A percentile compares a stretch with the other conserved stretches of the same genome.
These are phyloP conservation scores for Sipha maydis DNA, from an alignment of 2,888 invertebrate genomes.

Conservation along the genomic window DNA sequence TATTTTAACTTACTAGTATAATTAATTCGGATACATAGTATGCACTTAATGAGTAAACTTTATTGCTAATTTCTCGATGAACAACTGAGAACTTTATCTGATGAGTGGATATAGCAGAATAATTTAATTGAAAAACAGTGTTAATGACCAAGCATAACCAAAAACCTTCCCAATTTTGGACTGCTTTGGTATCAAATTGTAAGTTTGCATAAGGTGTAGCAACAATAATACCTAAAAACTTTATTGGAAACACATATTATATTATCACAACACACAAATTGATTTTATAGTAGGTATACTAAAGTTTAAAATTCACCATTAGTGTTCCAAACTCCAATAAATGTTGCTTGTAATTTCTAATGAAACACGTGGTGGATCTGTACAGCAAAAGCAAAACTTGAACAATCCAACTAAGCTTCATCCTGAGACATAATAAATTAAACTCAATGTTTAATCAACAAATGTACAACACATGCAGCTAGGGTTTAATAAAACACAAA, in stretches of 20 bases:
- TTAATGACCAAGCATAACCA: conserved; percentile 57
- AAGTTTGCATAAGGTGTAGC: conserved; percentile 43
- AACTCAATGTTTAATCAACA: neutral
- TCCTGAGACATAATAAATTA: conserved; percentile 13
- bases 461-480: neutral
- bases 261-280: neutral
- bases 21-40: conserved; percentile 51
- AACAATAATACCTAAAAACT: conserved; percentile 49
- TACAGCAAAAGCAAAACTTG: conserved; percentile 25
- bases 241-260: neutral
- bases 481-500: too few species aligned
- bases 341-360: conserved; percentile 49
- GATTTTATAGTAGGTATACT: too few species aligned
- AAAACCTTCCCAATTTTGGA: conserved; percentile 59
- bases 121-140: conserved; percentile 38
- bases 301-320: conserved; percentile 29
- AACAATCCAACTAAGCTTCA: conserved; percentile 29
- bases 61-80: conserved; percentile 58
- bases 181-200: conserved; percentile 50
- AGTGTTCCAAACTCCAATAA: conserved; percentile 43
- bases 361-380: conserved; percentile 29
- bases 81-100: conserved; percentile 45
- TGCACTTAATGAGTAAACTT: conserved; percentile 40
- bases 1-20: conserved; percentile 10
- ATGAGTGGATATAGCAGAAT: conserved; percentile 8